Percentiles rank a stretch among this genome's conserved stretches.
Conservation (phyloP, 2,797 vertebrate genomes). For the Champsocephalus esox region DNA sequence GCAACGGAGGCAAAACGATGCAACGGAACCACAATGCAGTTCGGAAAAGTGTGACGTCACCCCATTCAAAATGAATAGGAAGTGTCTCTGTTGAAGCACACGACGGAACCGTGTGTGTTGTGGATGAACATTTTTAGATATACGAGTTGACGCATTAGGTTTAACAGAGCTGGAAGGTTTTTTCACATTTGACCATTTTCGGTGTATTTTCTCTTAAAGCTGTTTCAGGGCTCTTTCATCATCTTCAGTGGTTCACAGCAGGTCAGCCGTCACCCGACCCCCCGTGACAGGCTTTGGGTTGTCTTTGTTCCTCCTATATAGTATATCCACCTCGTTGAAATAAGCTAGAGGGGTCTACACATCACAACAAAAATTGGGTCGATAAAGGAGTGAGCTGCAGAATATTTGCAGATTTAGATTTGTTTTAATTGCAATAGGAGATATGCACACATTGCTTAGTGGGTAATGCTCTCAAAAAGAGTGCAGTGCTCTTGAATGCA, state of each 20-base stretch:
- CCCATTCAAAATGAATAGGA: no score
- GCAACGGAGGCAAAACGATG: no score
- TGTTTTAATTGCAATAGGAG: slow-evolving; percentile 1
- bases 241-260: slow-evolving; percentile 28
- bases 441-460: slow-evolving; percentile 12
- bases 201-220: slow-evolving; percentile 35
- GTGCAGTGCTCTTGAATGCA: no score
- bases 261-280: slow-evolving; percentile 11
- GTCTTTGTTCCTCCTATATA: background rate
- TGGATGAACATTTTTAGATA: background rate
- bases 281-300: slow-evolving; percentile 21
- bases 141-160: slow-evolving; percentile 3
- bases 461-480: no score
- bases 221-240: slow-evolving; percentile 63
- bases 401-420: slow-evolving; percentile 1
- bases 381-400: slow-evolving; percentile 13
- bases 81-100: no score
- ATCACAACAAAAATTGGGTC: slow-evolving; percentile 19
- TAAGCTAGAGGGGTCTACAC: background rate
- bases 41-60: no score
- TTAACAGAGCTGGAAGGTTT: slow-evolving; percentile 5
- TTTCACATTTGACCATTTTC: background rate
- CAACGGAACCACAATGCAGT: no score
- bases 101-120: no score
- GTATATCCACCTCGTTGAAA: background rate